Percentiles rank a stretch among this genome's conserved stretches.
These are phyloP conservation scores for Ellobius talpinus DNA, from an alignment of 2,113 vertebrate species.

Conservation along the genomic window DNA sequence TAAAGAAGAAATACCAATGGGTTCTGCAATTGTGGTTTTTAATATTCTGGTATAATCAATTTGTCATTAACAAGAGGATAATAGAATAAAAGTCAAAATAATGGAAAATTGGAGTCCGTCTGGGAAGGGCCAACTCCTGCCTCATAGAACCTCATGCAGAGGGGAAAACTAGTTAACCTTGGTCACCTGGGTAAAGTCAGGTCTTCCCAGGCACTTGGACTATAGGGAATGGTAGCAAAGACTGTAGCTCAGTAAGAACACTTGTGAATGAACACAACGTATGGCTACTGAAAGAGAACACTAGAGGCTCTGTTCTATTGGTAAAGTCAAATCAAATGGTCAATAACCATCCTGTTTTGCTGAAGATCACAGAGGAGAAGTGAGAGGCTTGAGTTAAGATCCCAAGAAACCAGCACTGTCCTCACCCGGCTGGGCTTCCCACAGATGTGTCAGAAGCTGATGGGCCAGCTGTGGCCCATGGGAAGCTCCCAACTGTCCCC, in stretches of 20 bases:
- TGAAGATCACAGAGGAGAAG: background rate
- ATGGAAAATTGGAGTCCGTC: background rate
- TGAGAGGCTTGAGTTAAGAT: background rate
- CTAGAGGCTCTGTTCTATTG: background rate
- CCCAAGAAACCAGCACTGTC: background rate
- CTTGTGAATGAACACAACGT: background rate
- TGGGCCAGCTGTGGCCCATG: background rate
- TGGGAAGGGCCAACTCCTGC: background rate
- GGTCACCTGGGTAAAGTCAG: background rate
- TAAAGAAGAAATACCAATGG: background rate
- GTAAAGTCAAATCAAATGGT: background rate
- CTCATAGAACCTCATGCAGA: background rate
- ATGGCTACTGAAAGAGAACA: background rate
- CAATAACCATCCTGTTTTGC: background rate
- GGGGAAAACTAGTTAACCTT: background rate
- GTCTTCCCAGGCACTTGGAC: background rate
- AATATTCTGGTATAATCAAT: background rate
- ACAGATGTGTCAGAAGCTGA: background rate
- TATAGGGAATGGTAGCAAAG: background rate
- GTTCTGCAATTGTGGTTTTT: background rate
- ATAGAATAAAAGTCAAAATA: slow-evolving; percentile 21
- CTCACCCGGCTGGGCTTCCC: background rate
- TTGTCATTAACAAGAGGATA: background rate
- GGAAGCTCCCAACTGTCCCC: background rate
- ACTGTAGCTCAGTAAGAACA: background rate